These are phyloP conservation scores for Pelobates fuscus DNA, from an alignment of 2,113 vertebrate species.

Conservation along the genomic window DNA sequence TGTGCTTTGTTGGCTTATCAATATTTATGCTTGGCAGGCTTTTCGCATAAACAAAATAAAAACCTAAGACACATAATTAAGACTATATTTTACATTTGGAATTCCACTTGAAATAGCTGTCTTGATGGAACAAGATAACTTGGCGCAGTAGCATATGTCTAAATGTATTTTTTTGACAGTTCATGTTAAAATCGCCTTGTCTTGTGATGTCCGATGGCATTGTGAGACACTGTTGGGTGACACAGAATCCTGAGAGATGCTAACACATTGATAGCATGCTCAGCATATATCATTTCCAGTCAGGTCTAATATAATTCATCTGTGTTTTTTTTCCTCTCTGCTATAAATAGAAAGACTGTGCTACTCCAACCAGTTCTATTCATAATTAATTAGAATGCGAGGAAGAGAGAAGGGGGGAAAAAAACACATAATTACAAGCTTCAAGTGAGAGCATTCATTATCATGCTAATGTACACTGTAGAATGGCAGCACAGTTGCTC, in stretches of 20 bases:
- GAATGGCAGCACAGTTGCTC: slow-evolving; percentile 49
- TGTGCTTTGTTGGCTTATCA: not conserved
- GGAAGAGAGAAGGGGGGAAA: slow-evolving; percentile 55
- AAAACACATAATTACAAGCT: slow-evolving; percentile 71
- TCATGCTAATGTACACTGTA: slow-evolving; percentile 67
- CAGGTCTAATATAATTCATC: slow-evolving; percentile 20
- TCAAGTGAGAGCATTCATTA: slow-evolving; percentile 72
- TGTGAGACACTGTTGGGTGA: slow-evolving; percentile 8
- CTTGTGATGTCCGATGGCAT: not conserved
- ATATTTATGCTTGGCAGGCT: slow-evolving; percentile 2
- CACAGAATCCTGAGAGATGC: not conserved
- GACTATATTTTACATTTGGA: slow-evolving; percentile 1
- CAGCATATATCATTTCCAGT: slow-evolving; percentile 21
- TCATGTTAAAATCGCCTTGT: not conserved
- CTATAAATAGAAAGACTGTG: slow-evolving; percentile 64
- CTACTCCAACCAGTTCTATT: slow-evolving; percentile 59
- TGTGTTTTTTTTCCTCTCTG: slow-evolving; percentile 52
- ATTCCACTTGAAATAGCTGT: not conserved
- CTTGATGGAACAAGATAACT: not conserved
- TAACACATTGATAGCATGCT: slow-evolving; percentile 2
- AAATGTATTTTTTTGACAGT: not conserved
- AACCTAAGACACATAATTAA: not conserved
- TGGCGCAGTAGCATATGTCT: not conserved
- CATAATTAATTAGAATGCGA: slow-evolving; percentile 70
- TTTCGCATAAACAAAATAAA: not conserved